Conservation (phyloP, 2,797 vertebrate species). For the Gila robusta region DNA sequence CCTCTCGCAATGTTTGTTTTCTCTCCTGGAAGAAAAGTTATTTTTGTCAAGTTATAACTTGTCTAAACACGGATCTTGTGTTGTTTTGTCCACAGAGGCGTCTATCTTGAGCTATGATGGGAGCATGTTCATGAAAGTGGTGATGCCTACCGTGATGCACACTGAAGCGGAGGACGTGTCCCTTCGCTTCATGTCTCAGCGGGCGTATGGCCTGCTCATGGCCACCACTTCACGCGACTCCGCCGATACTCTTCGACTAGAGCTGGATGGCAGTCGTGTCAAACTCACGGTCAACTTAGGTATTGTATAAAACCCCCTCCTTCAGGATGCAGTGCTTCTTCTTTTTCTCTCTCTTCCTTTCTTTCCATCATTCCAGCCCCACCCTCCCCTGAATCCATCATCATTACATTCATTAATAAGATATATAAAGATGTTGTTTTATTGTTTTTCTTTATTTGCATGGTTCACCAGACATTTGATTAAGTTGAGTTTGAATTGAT, state of each 20-base stretch:
- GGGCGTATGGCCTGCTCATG: conserved; percentile 94
- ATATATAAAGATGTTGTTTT: conserved; percentile 45
- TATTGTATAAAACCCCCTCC: conserved; percentile 84
- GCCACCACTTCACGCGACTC: conserved; percentile 96
- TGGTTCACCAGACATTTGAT: conserved; percentile 64
- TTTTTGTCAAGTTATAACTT: too few relatives aligned
- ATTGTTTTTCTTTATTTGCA: conserved; percentile 67
- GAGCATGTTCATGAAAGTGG: conserved; percentile 99
- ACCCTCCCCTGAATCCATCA: conserved; percentile 52
- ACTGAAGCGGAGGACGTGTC: conserved; percentile 98
- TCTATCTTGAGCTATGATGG: conserved; percentile 98
- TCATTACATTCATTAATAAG: conserved; percentile 49
- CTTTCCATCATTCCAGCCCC: conserved; percentile 54
- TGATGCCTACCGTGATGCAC: conserved; percentile 97
- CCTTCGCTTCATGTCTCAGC: conserved; percentile 95
- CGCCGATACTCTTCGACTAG: conserved; percentile 93
- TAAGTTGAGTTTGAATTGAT: conserved; percentile 58
- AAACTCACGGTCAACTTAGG: conserved; percentile 99
- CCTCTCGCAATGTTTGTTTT: not conserved
- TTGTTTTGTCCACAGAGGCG: conserved; percentile 83
- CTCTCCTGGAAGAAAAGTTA: not conserved
- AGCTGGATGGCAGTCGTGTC: conserved; percentile 94
- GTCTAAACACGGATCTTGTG: not conserved
- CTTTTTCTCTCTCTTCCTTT: conserved; percentile 64
- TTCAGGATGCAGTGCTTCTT: conserved; percentile 60